phyloP scores from a whole-genome alignment of 2,888 invertebrate genomes.

The Arctia plantaginis region DNA sequence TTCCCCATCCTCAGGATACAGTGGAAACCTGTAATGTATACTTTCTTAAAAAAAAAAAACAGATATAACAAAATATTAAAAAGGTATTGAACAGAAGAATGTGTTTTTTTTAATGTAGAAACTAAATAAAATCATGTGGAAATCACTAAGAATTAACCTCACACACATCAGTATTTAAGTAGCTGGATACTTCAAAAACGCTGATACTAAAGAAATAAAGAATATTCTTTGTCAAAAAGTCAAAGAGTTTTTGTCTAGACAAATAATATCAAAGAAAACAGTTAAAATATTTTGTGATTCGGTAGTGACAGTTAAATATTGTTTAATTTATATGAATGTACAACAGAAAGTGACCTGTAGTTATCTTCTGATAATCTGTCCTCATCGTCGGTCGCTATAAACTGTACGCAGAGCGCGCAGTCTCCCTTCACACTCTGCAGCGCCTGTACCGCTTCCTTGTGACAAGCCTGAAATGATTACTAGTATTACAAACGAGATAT shows the following conservation, averaged over 20 bases:
- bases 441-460: constrained; percentile 93
- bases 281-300: too few species aligned
- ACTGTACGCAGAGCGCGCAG: constrained; percentile 92
- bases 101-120: too few species aligned
- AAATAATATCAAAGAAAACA: too few species aligned
- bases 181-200: too few species aligned
- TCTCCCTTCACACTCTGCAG: constrained; percentile 92
- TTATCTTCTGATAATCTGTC: constrained; percentile 87
- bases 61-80: not conserved
- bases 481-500: not conserved
- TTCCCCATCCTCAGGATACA: constrained; percentile 79
- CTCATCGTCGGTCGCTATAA: constrained; percentile 91
- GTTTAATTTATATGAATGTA: not conserved
- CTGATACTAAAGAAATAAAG: too few species aligned
- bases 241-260: too few species aligned
- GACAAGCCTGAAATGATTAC: constrained; percentile 86
- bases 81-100: too few species aligned
- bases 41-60: not conserved
- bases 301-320: not conserved
- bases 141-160: too few species aligned
- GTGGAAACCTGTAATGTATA: constrained; percentile 69
- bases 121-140: too few species aligned
- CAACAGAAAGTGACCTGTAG: constrained; percentile 69
- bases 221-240: too few species aligned
- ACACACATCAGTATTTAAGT: too few species aligned